Base-by-base conservation (phyloP, 2,113 vertebrate species). In the Ivindomyrus marchei region DNA sequence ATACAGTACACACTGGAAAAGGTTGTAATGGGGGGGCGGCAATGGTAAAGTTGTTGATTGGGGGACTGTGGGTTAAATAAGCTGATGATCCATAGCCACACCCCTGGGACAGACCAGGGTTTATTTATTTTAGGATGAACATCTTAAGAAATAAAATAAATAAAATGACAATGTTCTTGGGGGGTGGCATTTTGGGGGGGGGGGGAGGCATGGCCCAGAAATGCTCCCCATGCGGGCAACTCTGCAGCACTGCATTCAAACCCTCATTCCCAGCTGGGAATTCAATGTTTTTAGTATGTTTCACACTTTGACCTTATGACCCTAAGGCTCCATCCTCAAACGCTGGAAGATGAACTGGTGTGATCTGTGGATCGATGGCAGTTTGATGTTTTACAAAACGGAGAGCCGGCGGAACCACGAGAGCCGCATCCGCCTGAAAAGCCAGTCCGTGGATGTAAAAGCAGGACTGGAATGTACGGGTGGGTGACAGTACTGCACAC, bases 301-400 rank as follows among this genome's bases (percentile, higher is more conserved):
- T 80, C 11, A 74, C 66, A 80, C 5, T 36, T 39, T 80, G 74
- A 80, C 74, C 36, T 19, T 42, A 3, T 62, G 3, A 83, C 24
- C 66, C 56, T 45, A 52, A 97, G 97, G 96, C 91, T 97, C 97
- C 70, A 94, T 98, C 90, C 93, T 99, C 27, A 97, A 96, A 56
- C 97, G 98, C 91, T 99, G 98, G 98, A 99, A 98, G 94, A 93
- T 97, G 21, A 99, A 98, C 93, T 99, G 98, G 98, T 99, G 98
- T 0, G 97, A 98, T 50, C 95, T 99, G 0, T 99, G 98, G 98
- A 93, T 99, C 47, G 98, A 99, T 0, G 98, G 98, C 39, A 97
- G 95, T 49, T 93, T 99, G 74, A 95, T 97, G 66, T 99, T 98
- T 91, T 99, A 99, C 90, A 97, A 95, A 0, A 97, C 95, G 0